These are phyloP conservation scores for Bubo scandiacus DNA, from an alignment of 2,113 vertebrate species.

Conservation along the genomic window DNA sequence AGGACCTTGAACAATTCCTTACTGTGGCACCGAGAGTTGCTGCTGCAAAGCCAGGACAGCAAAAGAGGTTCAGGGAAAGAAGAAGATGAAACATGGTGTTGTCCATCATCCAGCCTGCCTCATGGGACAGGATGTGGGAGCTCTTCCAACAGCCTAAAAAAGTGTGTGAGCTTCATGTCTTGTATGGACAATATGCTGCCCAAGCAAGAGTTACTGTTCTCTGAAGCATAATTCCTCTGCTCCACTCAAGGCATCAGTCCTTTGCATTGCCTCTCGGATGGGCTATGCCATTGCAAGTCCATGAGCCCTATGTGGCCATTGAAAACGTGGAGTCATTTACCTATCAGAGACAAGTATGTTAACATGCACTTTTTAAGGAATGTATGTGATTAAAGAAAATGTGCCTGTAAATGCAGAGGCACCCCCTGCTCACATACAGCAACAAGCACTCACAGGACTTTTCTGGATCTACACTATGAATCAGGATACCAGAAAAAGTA, in stretches of 20 bases:
- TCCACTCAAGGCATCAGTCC: neutral
- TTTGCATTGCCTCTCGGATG: neutral
- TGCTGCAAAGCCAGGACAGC: neutral
- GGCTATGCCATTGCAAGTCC: neutral
- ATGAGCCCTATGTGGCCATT: rapidly evolving
- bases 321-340: neutral
- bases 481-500: neutral
- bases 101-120: neutral
- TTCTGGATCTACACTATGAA: neutral
- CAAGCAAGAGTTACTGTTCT: neutral
- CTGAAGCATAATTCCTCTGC: neutral
- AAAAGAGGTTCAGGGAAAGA: neutral
- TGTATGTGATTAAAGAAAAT: neutral
- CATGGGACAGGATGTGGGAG: neutral
- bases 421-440: neutral
- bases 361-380: neutral
- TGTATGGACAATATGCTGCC: neutral
- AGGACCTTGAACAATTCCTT: neutral
- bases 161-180: neutral
- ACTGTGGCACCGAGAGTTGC: neutral
- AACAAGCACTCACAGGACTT: neutral
- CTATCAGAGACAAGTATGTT: neutral
- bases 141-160: neutral
- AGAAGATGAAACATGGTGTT: neutral
- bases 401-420: neutral